These are phyloP conservation scores for Paramisgurnus dabryanus DNA, from an alignment of 2,113 vertebrate species.

Conservation along the genomic window DNA sequence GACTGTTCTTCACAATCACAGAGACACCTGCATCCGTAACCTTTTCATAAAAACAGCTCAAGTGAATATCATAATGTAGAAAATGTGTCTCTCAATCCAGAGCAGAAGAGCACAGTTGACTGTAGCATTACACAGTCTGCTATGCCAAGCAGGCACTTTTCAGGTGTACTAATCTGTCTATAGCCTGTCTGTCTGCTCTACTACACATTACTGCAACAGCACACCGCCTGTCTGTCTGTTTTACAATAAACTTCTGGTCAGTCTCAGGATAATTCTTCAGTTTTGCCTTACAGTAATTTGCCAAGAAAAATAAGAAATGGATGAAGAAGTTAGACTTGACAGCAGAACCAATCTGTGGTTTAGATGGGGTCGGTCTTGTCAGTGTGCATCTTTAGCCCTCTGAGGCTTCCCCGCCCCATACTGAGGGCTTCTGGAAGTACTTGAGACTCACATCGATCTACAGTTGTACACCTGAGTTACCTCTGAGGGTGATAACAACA, in stretches of 20 bases:
- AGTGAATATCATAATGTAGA: constrained; percentile 19
- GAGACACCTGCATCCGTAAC: constrained; percentile 42
- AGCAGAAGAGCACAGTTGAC: constrained; percentile 1
- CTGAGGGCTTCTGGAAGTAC: not conserved
- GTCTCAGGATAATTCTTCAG: not conserved
- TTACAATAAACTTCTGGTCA: not conserved
- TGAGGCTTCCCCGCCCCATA: not conserved
- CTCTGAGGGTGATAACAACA: constrained; percentile 12
- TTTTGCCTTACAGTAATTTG: not conserved
- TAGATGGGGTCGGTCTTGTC: not conserved
- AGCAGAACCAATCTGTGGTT: not conserved
- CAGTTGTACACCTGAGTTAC: constrained; percentile 32
- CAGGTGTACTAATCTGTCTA: too few species aligned
- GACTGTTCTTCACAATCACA: not conserved
- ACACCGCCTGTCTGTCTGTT: not conserved
- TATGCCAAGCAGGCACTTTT: too few species aligned
- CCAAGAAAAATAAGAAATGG: not conserved
- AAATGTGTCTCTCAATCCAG: not conserved
- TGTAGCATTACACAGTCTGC: not conserved
- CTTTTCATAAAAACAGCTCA: constrained; percentile 22
- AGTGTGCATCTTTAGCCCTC: constrained; percentile 13
- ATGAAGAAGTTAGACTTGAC: not conserved
- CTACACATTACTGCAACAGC: not conserved
- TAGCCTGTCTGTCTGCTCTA: not conserved
- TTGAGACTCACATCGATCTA: constrained; percentile 18